Evolutionary conservation across 2,888 invertebrate genomes (phyloP), one percentile per base, ranked within the genome.

Genomic region (Nymphalis c-album): DNA sequence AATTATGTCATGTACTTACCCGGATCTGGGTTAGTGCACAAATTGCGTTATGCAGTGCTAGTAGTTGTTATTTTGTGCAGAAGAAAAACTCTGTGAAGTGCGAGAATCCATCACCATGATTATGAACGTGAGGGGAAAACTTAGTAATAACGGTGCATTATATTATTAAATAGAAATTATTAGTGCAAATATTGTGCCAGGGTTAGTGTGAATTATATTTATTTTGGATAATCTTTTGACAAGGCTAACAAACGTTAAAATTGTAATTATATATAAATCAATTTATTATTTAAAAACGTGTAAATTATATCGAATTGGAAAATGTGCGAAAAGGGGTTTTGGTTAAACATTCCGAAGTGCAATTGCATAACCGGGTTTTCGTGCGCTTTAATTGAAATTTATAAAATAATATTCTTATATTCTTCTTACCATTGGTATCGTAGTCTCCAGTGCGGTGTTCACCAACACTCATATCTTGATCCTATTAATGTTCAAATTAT

Each of bases 391-490:
- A 57, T 35, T 13, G 51, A 55, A 45, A 47, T 40, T n/a, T 68
- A 70, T 68, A 57, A 35, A 64, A 63, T 59, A 53, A 20, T 58
- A 6, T 31, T 31, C 3, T 2, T 31, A 46, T 16, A 18, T 13
- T 50, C 67, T 63, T 68, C 88, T 87, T 83, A 90, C 91, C 90
- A 70, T 74, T 80, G 13, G 77, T 72, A 46, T 87, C 87, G 78
- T 83, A 90, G 67, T 86, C 85, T 26, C 77, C 83, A 3, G 82
- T 10, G n/a, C 46, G 75, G 70, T 84, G 85, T 22, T 85, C 85
- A 71, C 74, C 80, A 18, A 80, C 81, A 71, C 77, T 79, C 2
- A 78, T 78, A 61, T 90, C 90, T 78, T 86, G 87, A 64, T 90
- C 90, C 90, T 90, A 47, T 0, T 48, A n/a, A 64, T 5, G 20